Evolutionary conservation across 2,113 vertebrate species (phyloP).

Genomic region (Hydrochoerus hydrochaeris): DNA sequence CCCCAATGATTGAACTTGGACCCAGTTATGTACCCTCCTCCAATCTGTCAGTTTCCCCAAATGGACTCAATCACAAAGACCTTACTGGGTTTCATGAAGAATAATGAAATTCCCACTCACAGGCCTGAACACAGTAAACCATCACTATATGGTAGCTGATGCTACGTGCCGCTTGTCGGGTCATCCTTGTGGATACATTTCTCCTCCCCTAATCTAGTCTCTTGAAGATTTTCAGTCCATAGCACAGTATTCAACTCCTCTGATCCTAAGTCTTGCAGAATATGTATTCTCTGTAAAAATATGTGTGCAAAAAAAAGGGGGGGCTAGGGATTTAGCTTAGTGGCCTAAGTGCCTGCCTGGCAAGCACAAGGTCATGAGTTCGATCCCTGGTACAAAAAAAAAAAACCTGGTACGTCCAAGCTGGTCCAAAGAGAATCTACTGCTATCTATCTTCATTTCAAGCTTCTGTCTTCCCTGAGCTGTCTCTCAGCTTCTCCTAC

Average conservation of each 20-base stretch:
- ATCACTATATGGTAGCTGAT: neutral
- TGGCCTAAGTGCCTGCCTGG: no score
- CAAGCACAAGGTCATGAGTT: no score
- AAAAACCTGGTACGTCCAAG: neutral
- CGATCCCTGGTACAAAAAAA: no score
- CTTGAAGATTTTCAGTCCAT: neutral
- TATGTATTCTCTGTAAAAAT: neutral
- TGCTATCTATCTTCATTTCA: neutral
- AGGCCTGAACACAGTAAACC: neutral
- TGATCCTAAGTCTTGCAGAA: neutral
- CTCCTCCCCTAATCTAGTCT: neutral
- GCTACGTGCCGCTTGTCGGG: neutral
- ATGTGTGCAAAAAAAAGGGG: no score
- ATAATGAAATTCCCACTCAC: neutral
- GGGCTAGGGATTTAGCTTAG: no score
- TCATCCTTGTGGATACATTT: neutral
- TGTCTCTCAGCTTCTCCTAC: slow-evolving; percentile 7
- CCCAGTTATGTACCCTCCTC: neutral
- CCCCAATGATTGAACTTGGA: neutral
- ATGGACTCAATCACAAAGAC: neutral
- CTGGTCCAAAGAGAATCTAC: neutral
- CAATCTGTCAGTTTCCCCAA: neutral
- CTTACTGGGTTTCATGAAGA: neutral
- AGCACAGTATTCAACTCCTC: neutral
- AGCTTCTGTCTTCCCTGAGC: neutral